Percentiles rank a stretch among this genome's conserved stretches.
Evolutionary conservation across 1,140 invertebrate genomes (phyloP).

Genomic region (Brachionus calyciflorus): DNA sequence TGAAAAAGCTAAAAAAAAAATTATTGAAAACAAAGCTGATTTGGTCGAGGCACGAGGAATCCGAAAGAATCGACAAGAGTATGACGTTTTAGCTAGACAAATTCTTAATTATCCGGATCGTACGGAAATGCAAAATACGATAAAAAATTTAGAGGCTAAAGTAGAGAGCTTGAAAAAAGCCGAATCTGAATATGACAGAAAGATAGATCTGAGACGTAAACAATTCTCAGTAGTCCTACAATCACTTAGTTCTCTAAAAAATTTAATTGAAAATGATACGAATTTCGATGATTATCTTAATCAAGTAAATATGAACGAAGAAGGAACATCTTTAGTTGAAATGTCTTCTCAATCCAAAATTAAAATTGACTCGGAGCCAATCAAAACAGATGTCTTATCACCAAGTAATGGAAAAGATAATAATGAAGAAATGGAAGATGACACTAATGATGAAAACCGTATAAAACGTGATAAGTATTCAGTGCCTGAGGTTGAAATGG

Average conservation of each 20-base stretch:
- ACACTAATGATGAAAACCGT: not conserved
- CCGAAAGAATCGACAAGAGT: slow-evolving; percentile 41
- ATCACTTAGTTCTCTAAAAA: slow-evolving; percentile 28
- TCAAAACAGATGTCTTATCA: not conserved
- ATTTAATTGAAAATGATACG: slow-evolving; percentile 35
- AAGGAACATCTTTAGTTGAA: slow-evolving; percentile 61
- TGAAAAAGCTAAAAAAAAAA: slow-evolving; percentile 44
- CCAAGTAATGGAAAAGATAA: not conserved
- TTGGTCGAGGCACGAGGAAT: slow-evolving; percentile 62
- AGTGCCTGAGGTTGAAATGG: slow-evolving; percentile 33
- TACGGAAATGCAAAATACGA: slow-evolving; percentile 24
- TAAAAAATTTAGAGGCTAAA: slow-evolving; percentile 31
- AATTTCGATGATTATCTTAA: slow-evolving; percentile 30
- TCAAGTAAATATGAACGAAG: not conserved
- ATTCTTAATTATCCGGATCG: slow-evolving; percentile 34
- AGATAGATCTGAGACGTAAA: slow-evolving; percentile 44
- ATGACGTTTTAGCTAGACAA: slow-evolving; percentile 28
- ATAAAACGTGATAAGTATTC: slow-evolving; percentile 20
- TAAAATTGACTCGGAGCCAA: not conserved
- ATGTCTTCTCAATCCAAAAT: not conserved
- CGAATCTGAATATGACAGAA: slow-evolving; percentile 26
- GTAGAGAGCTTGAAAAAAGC: slow-evolving; percentile 13
- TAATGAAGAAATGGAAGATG: slow-evolving; percentile 34
- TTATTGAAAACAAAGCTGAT: slow-evolving; percentile 65
- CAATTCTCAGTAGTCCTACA: slow-evolving; percentile 37